A percentile compares a stretch with the other conserved stretches of the same genome.
phyloP scores from a whole-genome alignment of 2,888 invertebrate species.

The Holacanthella duospinosa region DNA sequence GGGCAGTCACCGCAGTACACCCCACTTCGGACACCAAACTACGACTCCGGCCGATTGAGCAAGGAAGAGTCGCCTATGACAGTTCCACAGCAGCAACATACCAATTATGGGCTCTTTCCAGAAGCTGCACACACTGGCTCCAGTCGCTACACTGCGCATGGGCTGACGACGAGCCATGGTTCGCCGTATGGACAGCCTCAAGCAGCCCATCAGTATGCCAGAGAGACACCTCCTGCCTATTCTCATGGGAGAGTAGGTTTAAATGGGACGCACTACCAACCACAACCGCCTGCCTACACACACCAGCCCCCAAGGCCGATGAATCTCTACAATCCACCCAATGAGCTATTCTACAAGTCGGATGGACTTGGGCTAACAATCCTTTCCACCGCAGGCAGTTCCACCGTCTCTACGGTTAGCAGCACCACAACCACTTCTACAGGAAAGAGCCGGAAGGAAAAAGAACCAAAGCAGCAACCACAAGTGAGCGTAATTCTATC shows the following conservation, averaged over 20 bases:
- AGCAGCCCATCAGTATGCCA: conserved; percentile 20
- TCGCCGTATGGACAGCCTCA: conserved; percentile 12
- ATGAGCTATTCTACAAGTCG: not conserved
- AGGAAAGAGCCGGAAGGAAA: not conserved
- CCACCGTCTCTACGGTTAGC: not conserved
- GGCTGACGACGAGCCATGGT: not conserved
- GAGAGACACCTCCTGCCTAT: not conserved
- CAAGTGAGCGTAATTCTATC: no score
- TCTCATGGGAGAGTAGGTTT: not conserved
- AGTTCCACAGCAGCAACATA: not conserved
- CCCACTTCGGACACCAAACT: conserved; percentile 38
- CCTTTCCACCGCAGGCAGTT: not conserved
- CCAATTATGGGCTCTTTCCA: not conserved
- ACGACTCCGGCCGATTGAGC: conserved; percentile 13
- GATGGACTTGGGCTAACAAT: not conserved
- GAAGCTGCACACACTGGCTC: not conserved
- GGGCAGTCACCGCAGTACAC: conserved; percentile 44
- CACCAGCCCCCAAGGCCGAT: not conserved
- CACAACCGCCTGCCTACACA: not conserved
- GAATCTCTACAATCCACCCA: not conserved
- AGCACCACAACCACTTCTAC: not conserved
- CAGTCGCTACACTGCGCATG: not conserved
- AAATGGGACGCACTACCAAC: conserved; percentile 15
- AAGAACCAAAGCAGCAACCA: not conserved
- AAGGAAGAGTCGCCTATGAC: not conserved